Base-by-base conservation (phyloP, 1,140 invertebrate genomes). In the Hylyphantes graminicola region DNA sequence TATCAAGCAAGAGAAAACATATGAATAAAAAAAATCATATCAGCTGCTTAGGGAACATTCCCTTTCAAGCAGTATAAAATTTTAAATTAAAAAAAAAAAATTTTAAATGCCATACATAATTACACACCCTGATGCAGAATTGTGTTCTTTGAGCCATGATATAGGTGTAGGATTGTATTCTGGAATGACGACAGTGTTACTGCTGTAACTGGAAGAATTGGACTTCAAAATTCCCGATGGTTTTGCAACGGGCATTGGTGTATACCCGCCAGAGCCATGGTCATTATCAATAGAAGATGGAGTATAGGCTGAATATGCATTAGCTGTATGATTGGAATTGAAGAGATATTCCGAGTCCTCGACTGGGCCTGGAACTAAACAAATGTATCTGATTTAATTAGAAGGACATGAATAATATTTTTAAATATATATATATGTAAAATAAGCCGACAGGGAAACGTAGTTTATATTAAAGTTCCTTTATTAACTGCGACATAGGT, bases 151-250 rank as follows among this genome's bases (percentile, higher is more conserved):
- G 10, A 93, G 85, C 88, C 93, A 91, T 13, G 90, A 89, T 85
- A 93, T 93, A 0, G 93, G 93, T 0, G 93, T 93, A 13, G 93
- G 93, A 88, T 92, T 93, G 86, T 93, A 93, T 78, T 88, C 87
- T 72, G 91, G 90, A 12, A 88, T 65, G 51, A 35, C 55, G 48
- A 65, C 5, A 5, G 35, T 35, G 35, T 35, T 35, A 35, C 35
- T 35, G 35, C 35, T 35, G 35, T 35, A 21, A 10, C n/a, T 17
- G 15, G 51, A 19, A 17, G 19, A 55, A 15, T 54, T 76, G 9
- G 59, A 35, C 21, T 70, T 81, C 11, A 76, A 48, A 55, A 68
- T 77, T 15, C 64, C 21, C 53, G 48, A 54, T 64, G 72, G 72
- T n/a, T 19, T 70, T 12, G 35, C 80, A 51, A 88, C 86, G 4